These are phyloP conservation scores for Drosophila greeni DNA, from an alignment of 2,888 invertebrate species.

Conservation along the genomic window DNA sequence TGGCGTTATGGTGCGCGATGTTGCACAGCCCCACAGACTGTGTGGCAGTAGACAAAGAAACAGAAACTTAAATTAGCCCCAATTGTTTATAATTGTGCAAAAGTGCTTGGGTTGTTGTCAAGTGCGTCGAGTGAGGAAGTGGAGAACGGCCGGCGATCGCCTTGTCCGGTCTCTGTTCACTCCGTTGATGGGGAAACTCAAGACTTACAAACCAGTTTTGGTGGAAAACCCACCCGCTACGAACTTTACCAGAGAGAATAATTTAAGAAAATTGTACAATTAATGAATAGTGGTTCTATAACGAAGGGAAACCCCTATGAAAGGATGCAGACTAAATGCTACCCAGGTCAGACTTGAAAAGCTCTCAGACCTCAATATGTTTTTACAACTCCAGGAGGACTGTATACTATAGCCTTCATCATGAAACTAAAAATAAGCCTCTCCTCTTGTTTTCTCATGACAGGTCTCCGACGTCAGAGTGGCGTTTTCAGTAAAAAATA, in stretches of 20 bases:
- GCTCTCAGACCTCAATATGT: not conserved
- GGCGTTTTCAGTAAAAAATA: not conserved
- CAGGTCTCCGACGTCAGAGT: constrained; percentile 59
- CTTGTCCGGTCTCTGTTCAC: constrained; percentile 13
- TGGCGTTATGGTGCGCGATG: constrained; percentile 42
- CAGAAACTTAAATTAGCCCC: constrained; percentile 71
- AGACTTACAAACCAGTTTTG: constrained; percentile 20
- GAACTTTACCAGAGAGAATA: too few species aligned
- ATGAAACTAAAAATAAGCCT: constrained; percentile 4
- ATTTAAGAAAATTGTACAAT: too few species aligned
- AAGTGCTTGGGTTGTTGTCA: constrained; percentile 40
- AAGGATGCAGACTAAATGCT: not conserved
- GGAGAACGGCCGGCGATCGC: constrained; percentile 24
- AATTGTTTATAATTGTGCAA: constrained; percentile 68
- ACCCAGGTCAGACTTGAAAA: not conserved
- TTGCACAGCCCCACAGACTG: constrained; percentile 18
- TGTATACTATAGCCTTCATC: not conserved
- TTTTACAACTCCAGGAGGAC: not conserved
- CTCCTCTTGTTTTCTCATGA: constrained; percentile 29
- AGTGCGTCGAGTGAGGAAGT: constrained; percentile 66
- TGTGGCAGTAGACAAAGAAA: constrained; percentile 12
- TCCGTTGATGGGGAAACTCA: constrained; percentile 16
- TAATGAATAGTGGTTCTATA: not conserved
- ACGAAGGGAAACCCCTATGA: too few species aligned
- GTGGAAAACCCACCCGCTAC: constrained; percentile 53